phyloP scores from a whole-genome alignment of 2,797 vertebrate genomes.

The Hyperoplus lanceolatus region DNA sequence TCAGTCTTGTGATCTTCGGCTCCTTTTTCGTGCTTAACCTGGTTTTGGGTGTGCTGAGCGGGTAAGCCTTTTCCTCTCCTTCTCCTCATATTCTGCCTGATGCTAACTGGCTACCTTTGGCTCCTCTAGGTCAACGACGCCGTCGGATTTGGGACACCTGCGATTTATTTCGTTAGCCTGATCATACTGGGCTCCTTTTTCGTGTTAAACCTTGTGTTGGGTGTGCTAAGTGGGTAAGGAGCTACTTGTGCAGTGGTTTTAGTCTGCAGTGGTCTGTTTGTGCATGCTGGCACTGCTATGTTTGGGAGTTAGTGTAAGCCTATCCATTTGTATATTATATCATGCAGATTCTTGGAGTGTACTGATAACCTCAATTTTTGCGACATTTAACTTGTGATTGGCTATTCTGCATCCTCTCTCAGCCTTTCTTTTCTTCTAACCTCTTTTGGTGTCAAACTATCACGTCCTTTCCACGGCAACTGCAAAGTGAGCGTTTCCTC shows the following conservation, averaged over 20 bases:
- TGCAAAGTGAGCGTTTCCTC: conserved; percentile 68
- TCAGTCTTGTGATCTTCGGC: conserved; percentile 99
- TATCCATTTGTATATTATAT: conserved; percentile 4
- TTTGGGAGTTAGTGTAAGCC: conserved; percentile 13
- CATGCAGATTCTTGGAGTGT: conserved; percentile 11
- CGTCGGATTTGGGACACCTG: conserved; percentile 95
- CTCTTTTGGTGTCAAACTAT: conserved; percentile 41
- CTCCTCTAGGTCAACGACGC: conserved; percentile 96
- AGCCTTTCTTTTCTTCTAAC: conserved; percentile 10
- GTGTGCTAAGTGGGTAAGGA: conserved; percentile 99
- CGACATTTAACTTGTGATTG: background rate
- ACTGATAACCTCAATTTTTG: conserved; percentile 4
- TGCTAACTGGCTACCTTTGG: conserved; percentile 59
- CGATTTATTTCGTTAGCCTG: conserved; percentile 99
- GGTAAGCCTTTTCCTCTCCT: conserved; percentile 93
- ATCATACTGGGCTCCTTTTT: conserved; percentile 99
- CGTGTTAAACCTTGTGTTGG: conserved; percentile 99
- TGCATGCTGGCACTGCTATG: conserved; percentile 50
- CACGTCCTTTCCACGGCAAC: conserved; percentile 47
- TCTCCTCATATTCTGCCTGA: conserved; percentile 34
- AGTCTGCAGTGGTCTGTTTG: conserved; percentile 59
- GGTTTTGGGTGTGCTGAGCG: conserved; percentile 99
- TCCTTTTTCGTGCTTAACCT: conserved; percentile 99
- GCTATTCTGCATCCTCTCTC: background rate
- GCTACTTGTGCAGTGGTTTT: conserved; percentile 79